A percentile compares a stretch with the other conserved stretches of the same genome.
Evolutionary conservation across 1,140 invertebrate genomes (phyloP).

Genomic region (Conus ventricosus): DNA sequence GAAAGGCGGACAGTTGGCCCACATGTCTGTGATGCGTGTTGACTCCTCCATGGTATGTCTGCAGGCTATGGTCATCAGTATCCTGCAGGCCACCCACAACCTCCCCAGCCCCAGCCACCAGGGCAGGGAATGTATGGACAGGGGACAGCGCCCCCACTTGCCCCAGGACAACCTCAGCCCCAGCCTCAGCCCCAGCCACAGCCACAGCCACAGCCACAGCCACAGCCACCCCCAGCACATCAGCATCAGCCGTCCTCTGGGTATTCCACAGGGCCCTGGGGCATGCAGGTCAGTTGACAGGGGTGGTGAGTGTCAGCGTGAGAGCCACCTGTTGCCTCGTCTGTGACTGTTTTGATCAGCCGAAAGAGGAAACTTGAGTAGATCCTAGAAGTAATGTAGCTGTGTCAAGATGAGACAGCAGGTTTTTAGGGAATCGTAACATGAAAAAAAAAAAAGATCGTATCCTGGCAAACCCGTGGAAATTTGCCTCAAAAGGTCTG

Average conservation of each 20-base stretch:
- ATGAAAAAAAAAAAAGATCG: too few relatives aligned
- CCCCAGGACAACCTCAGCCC: constrained; percentile 35
- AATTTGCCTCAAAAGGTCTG: too few relatives aligned
- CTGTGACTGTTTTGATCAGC: too few relatives aligned
- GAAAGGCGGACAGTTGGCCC: too few relatives aligned
- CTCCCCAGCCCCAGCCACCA: constrained; percentile 37
- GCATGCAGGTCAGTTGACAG: constrained; percentile 19
- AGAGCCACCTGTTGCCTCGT: too few relatives aligned
- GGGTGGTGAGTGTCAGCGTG: background rate
- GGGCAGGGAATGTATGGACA: constrained; percentile 20
- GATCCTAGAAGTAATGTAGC: too few relatives aligned
- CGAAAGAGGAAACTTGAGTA: too few relatives aligned
- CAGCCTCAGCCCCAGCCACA: constrained; percentile 37
- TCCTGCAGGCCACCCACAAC: constrained; percentile 46
- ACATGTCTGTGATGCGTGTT: too few relatives aligned
- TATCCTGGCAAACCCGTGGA: too few relatives aligned
- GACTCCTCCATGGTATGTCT: background rate
- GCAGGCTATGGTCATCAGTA: constrained; percentile 38
- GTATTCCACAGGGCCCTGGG: constrained; percentile 1
- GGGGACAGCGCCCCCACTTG: constrained; percentile 15
- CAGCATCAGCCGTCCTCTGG: constrained; percentile 36
- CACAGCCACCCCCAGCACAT: constrained; percentile 30
- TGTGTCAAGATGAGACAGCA: too few relatives aligned
- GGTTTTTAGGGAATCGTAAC: too few relatives aligned
- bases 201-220: constrained; percentile 33